Evolutionary conservation across 2,113 vertebrate species (phyloP).

Genomic region (Aix galericulata): DNA sequence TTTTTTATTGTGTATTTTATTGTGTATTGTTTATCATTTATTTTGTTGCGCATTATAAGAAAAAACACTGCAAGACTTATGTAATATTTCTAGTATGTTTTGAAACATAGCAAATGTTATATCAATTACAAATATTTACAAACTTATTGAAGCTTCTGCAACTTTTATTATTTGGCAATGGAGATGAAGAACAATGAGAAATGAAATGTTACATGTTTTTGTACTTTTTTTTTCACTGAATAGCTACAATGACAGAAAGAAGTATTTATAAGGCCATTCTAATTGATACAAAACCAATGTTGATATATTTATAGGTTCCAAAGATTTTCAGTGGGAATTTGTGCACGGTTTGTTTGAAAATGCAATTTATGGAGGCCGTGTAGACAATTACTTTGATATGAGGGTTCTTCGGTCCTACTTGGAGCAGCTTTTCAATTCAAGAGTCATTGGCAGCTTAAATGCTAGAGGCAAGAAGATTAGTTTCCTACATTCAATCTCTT

Average conservation of each 20-base stretch:
- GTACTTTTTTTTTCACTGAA: not conserved
- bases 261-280: not conserved
- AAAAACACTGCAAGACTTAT: not conserved
- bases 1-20: not conserved
- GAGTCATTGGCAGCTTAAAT: constrained; percentile 73
- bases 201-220: not conserved
- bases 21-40: no score
- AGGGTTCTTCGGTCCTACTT: constrained; percentile 93
- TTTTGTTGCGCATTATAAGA: no score
- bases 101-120: not conserved
- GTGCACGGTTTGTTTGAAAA: constrained; percentile 93
- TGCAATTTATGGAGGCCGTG: constrained; percentile 94
- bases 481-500: constrained; percentile 83
- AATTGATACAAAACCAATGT: not conserved
- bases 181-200: not conserved
- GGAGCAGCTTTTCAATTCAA: constrained; percentile 91
- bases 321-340: constrained; percentile 91
- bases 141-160: not conserved
- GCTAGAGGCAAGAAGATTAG: constrained; percentile 76
- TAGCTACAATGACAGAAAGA: not conserved
- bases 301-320: constrained; percentile 78
- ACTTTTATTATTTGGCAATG: not conserved
- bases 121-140: not conserved
- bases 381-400: constrained; percentile 94
- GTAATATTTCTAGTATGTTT: not conserved